Base-by-base conservation (phyloP, 2,888 invertebrate genomes). In the Nemotelus pantherinus region DNA sequence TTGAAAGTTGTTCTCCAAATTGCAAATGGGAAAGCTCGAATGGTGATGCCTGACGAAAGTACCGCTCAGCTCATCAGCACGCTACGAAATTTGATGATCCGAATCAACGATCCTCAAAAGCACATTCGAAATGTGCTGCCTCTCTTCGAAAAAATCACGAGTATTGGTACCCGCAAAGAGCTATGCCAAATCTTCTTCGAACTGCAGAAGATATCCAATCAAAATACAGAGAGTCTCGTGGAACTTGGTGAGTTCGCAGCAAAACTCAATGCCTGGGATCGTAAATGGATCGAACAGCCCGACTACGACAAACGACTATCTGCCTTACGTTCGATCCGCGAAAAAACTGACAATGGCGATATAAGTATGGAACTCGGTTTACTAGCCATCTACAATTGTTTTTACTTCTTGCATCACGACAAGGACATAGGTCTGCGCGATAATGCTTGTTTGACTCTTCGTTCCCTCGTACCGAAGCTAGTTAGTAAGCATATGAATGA, bases 231-330 rank as follows among this genome's bases (percentile, higher is more conserved):
- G 50, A 6, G 76, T 39, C 44, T 83, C 2, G 88, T 90, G 76
- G 88, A 90, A 0, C 85, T 88, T 58, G 88, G 90, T 0, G 85
- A 88, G 10, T 83, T 93, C 10, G 86, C 94, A 2, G 84, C 85
- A 3, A 91, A 93, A 85, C 89, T 98, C 82, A 98, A 98, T 87
- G 93, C 97, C 0, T 97, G 92, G 90, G 94, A 98, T 86, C 90
- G 90, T 64, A 91, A 93, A 80, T 94, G 94, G 92, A 90, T 98
- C n/a, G 97, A 98, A 82, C 97, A 98, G 84, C 97, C 98, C 0
- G 96, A 98, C 87, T 97, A 94, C 83, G 92, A 94, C 79, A 90
- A 90, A 82, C 90, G 98, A 82, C 88, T 97, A 43, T 91, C 93
- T 76, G 94, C 94, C 0, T 95, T 95, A 82, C 92, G 91, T 82